Evolutionary conservation across 2,888 invertebrate species (phyloP), one percentile per base, ranked within the genome.

Genomic region (Lithophane semibrunnea): DNA sequence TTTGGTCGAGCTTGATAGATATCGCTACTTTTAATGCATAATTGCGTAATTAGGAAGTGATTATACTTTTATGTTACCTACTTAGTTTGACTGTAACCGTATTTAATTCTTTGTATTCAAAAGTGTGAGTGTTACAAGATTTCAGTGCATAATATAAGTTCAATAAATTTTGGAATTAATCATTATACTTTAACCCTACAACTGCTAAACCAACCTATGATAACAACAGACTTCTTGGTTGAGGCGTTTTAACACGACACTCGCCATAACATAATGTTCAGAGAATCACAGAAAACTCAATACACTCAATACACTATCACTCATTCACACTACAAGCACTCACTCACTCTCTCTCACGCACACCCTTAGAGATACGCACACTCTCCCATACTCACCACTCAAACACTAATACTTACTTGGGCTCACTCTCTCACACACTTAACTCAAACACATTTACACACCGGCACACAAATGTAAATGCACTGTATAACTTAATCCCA

Each of bases 251-350:
- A 44, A 52, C 9, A 58, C 24, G 3, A 21, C 10, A 4, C 2
- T 76, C 29, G 0, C 49, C 9, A 24, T 42, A 60, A 44, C 71
- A 76, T 69, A 71, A 44, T n/a, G 52, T 79, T 69, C 18, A 8
- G 18, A 24, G 12, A n/a, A 29, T 37, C 37, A 44, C 12, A 44
- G 29, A 60, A 72, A 58, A n/a, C n/a, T n/a, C n/a, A n/a, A n/a
- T n/a, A n/a, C n/a, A n/a, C n/a, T n/a, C n/a, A n/a, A n/a, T n/a
- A n/a, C n/a, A n/a, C n/a, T n/a, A n/a, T n/a, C n/a, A n/a, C n/a
- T n/a, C n/a, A n/a, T n/a, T n/a, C n/a, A n/a, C n/a, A n/a, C n/a
- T n/a, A n/a, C n/a, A n/a, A n/a, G n/a, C n/a, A n/a, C n/a, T n/a
- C n/a, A n/a, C n/a, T n/a, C n/a, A n/a, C n/a, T n/a, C n/a, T n/a